Evolutionary conservation across 2,888 invertebrate genomes (phyloP), one percentile per base, ranked within the genome.

Genomic region (Caprella mutica): DNA sequence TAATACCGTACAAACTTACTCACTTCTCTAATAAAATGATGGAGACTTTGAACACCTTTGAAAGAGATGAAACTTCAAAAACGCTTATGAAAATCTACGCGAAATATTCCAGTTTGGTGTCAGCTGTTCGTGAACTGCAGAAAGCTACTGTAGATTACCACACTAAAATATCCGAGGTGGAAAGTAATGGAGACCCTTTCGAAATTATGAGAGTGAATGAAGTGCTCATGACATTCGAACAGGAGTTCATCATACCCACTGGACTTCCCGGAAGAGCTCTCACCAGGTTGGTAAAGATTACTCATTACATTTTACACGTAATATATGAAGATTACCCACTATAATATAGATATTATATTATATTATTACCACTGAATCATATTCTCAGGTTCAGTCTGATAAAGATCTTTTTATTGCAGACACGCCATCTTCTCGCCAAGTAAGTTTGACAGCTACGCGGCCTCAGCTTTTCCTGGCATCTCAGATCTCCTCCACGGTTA

Each of bases 181-280:
- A n/a, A n/a, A n/a, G n/a, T n/a, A n/a, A n/a, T n/a, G n/a, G n/a
- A n/a, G n/a, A n/a, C n/a, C n/a, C n/a, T n/a, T n/a, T 53, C 9
- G 51, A 38, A 5, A 29, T 60, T 0, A 52, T 60, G 12, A 33
- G 55, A 0, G 29, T 62, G 35, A 65, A 65, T 42, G 65, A 65
- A 33, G 63, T 60, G 46, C 38, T 65, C 27, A 65, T 65, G 65
- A 56, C 60, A 14, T 21, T 65, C 9, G 62, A 65, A 33, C 55
- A 55, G 27, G 48, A 53, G n/a, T 65, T 65, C 52, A 24, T 61
- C 8, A 19, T 65, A 24, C 61, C 65, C 5, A 42, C 29, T 1
- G 61, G 65, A n/a, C 46, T 65, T 1, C 65, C 65, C 9, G 65
- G 59, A 27, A 29, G 65, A 30, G 55, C 59, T 3, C 17, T 30